Evolutionary conservation across 2,113 vertebrate species (phyloP), one percentile per base, ranked within the genome.

Genomic region (Siphamia tubifer): DNA sequence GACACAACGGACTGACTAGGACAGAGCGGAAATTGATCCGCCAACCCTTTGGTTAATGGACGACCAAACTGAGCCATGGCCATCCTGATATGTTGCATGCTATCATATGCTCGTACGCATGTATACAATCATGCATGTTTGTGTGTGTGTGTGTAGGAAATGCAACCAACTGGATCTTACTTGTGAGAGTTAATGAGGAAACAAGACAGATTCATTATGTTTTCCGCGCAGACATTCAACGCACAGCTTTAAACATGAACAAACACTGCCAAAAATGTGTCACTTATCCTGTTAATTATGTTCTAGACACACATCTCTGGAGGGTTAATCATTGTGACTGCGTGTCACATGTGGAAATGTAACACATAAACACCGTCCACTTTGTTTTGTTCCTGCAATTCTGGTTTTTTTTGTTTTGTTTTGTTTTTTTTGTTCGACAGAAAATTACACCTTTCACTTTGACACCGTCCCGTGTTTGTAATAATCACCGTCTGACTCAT

Each of bases 171-270:
- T 75, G 71, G 13, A 81, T 78, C 39, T 63, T 15, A 10, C 43
- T 71, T 60, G 40, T 60, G 36, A 32, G 21, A 57, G 42, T 40
- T 79, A 80, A 77, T 68, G 42, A 39, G 20, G 8, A 31, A 61
- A 77, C 67, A 53, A 68, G 56, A 54, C 63, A 24, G 17, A 55
- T 71, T 54, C 51, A 81, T 84, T 69, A 77, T 62, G 40, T 63
- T 48, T 49, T 35, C 27, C 53, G 77, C 51, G 30, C 49, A 67
- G 39, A 75, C 60, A 49, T 75, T 78, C 40, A 11, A 35, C 10
- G 8, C 31, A 6, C 34, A 48, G 53, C 28, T 63, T 62, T 64
- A 54, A 65, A 79, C 68, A 67, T 51, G 47, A 69, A 58, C 67
- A 60, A 77, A 69, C 72, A 54, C 27, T 31, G 63, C 78, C 74